phyloP scores from a whole-genome alignment of 2,797 vertebrate species.

The Chelon auratus region DNA sequence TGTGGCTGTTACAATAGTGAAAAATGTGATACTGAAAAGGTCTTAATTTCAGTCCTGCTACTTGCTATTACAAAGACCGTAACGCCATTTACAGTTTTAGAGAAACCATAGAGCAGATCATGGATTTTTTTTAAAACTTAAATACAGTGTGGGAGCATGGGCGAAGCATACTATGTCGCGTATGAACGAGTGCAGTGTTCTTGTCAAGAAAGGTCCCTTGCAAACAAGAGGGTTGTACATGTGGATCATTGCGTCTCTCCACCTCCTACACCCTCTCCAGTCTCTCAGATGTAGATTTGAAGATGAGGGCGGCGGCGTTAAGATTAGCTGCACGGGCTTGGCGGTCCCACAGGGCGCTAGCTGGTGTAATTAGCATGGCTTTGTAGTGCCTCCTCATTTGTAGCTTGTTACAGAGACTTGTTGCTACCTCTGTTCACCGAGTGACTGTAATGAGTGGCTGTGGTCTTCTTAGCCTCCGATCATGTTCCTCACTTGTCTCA shows the following conservation, averaged over 20 bases:
- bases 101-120: too few relatives aligned
- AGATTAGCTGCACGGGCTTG: conserved; percentile 52
- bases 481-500: conserved; percentile 12
- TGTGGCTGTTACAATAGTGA: too few relatives aligned
- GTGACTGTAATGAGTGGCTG: conserved; percentile 56
- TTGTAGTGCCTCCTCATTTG: conserved; percentile 77
- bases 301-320: conserved; percentile 42
- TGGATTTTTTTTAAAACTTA: too few relatives aligned
- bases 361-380: conserved; percentile 78
- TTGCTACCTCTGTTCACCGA: conserved; percentile 63
- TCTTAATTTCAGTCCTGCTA: too few relatives aligned
- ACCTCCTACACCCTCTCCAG: conserved; percentile 41
- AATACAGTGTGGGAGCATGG: conserved; percentile 14
- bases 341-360: conserved; percentile 54
- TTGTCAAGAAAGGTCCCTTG: conserved; percentile 39
- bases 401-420: conserved; percentile 67
- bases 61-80: too few relatives aligned
- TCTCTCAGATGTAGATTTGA: conserved; percentile 42
- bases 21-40: too few relatives aligned
- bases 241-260: conserved; percentile 57
- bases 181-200: neutral
- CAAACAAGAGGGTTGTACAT: conserved; percentile 47
- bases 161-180: conserved; percentile 6
- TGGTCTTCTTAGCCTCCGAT: conserved; percentile 19
- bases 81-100: too few relatives aligned